Conservation (phyloP, 2,113 vertebrate genomes). For the Cynopterus brachyotis region DNA sequence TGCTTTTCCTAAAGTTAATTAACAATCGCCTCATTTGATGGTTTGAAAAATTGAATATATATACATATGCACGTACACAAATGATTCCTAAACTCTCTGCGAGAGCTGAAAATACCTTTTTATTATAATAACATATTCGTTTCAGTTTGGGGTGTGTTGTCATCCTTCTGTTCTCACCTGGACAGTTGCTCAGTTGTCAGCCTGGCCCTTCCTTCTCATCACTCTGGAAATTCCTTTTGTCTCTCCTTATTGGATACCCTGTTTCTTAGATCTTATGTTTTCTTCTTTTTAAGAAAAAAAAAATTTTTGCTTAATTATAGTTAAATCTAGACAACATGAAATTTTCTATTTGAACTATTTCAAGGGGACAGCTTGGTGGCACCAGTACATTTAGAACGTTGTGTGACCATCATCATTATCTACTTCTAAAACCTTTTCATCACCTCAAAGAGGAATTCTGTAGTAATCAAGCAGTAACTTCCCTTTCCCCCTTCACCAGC, state of each 20-base stretch:
- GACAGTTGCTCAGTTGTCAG: not conserved
- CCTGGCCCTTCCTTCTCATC: not conserved
- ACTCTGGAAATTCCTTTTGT: not conserved
- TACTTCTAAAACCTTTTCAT: too few relatives aligned
- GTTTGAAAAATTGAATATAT: not conserved
- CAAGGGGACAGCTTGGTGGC: too few relatives aligned
- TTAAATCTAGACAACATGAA: not conserved
- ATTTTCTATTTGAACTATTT: not conserved
- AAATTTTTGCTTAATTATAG: not conserved
- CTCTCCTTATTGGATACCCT: not conserved
- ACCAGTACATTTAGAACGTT: too few relatives aligned
- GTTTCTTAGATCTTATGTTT: not conserved
- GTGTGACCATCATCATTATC: too few relatives aligned
- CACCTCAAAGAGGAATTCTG: too few relatives aligned
- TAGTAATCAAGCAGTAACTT: too few relatives aligned
- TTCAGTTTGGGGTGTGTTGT: not conserved
- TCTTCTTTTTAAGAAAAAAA: not conserved
- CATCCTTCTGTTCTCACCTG: not conserved
- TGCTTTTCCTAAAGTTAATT: not conserved
- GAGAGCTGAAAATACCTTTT: not conserved
- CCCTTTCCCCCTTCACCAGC: too few relatives aligned
- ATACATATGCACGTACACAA: not conserved
- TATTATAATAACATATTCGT: not conserved
- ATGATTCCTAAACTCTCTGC: not conserved
- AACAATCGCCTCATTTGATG: not conserved